Evolutionary conservation across 2,797 vertebrate genomes (phyloP).

Genomic region (Tauraco hartlaubi): DNA sequence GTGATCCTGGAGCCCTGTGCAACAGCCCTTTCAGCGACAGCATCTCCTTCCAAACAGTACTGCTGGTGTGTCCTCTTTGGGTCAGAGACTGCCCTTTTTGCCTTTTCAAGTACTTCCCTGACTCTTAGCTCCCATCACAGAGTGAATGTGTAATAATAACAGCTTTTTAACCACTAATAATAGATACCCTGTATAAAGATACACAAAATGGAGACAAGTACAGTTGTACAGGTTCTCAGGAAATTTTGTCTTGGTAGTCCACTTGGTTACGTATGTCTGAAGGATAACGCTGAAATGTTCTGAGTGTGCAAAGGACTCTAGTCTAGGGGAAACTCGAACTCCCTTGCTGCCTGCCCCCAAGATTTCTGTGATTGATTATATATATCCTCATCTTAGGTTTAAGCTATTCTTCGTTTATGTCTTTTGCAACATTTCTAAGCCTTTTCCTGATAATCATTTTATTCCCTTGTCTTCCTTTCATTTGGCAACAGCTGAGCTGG

Average conservation of each 20-base stretch:
- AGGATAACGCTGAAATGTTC: neutral
- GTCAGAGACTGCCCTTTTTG: neutral
- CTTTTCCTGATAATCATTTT: conserved; percentile 79
- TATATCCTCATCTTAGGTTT: conserved; percentile 53
- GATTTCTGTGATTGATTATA: conserved; percentile 42
- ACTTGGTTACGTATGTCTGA: conserved; percentile 21
- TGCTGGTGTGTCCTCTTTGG: neutral
- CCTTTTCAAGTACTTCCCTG: neutral
- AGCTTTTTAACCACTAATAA: neutral
- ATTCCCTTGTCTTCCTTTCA: conserved; percentile 79
- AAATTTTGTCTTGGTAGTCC: conserved; percentile 52
- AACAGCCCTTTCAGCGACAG: neutral
- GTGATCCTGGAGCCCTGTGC: neutral
- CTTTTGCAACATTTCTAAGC: conserved; percentile 72
- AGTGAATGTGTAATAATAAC: neutral
- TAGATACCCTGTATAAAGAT: neutral
- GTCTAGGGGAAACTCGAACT: neutral
- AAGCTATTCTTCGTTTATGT: conserved; percentile 70
- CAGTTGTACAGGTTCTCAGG: neutral
- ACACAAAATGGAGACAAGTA: neutral
- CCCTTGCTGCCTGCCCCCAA: neutral
- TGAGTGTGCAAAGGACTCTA: neutral
- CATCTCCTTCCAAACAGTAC: neutral
- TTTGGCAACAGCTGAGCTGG: conserved; percentile 81
- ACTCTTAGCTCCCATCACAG: neutral